Conservation (phyloP, 2,113 vertebrate species). For the Brachypteracias leptosomus region DNA sequence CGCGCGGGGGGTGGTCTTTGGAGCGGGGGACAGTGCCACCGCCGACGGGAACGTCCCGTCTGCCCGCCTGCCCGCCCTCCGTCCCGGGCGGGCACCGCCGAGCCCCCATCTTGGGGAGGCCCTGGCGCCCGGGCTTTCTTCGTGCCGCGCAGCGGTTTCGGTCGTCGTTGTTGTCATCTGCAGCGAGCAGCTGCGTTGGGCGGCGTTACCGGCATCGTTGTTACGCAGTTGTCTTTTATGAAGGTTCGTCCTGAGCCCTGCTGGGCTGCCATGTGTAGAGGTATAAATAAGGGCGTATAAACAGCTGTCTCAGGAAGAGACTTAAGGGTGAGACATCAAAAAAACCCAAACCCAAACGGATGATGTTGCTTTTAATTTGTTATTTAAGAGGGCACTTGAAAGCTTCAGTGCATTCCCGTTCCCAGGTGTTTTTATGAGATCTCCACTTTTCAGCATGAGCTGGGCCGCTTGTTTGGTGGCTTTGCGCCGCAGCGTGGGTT, state of each 20-base stretch:
- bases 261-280: background rate
- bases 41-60: too few relatives aligned
- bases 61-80: too few relatives aligned
- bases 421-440: background rate
- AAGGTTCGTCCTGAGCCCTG: background rate
- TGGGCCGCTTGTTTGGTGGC: rapidly evolving
- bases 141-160: background rate
- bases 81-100: background rate
- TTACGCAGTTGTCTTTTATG: rapidly evolving
- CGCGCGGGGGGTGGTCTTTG: background rate
- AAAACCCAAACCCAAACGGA: background rate
- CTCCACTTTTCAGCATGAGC: rapidly evolving
- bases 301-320: background rate
- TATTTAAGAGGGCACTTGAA: background rate
- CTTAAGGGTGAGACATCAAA: background rate
- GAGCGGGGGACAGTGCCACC: background rate
- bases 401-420: background rate
- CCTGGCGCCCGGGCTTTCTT: background rate
- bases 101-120: background rate
- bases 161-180: background rate
- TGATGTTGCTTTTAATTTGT: background rate
- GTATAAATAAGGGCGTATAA: rapidly evolving
- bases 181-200: background rate
- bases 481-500: rapidly evolving
- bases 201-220: rapidly evolving